phyloP scores from a whole-genome alignment of 2,113 vertebrate species.

The Gobio gobio region DNA sequence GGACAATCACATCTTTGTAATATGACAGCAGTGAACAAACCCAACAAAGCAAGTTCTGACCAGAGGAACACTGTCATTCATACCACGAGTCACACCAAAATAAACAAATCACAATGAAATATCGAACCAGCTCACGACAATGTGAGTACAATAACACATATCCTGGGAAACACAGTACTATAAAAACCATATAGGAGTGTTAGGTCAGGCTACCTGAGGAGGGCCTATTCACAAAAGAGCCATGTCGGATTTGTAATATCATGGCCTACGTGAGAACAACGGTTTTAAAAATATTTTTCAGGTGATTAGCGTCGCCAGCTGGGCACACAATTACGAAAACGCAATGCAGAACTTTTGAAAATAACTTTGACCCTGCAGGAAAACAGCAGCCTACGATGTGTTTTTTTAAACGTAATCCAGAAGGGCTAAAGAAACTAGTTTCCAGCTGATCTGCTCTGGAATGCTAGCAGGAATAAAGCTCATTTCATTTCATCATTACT shows the following conservation, averaged over 20 bases:
- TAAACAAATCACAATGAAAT: constrained; percentile 24
- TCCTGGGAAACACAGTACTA: constrained; percentile 54
- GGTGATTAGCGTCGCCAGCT: not conserved
- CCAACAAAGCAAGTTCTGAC: constrained; percentile 23
- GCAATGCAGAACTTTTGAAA: not conserved
- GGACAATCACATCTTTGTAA: constrained; percentile 38
- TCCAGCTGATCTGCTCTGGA: constrained; percentile 35
- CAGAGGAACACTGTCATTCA: constrained; percentile 34
- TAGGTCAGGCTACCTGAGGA: not conserved
- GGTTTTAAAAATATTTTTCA: constrained; percentile 8
- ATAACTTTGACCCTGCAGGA: not conserved
- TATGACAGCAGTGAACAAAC: constrained; percentile 18
- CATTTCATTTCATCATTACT: constrained; percentile 8
- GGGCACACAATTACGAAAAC: constrained; percentile 4
- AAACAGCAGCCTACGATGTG: not conserved
- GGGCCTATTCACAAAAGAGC: not conserved
- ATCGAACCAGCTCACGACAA: constrained; percentile 20
- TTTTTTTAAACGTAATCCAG: not conserved
- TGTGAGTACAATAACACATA: constrained; percentile 23
- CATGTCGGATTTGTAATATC: not conserved
- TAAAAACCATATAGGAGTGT: constrained; percentile 33
- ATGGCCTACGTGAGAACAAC: constrained; percentile 7
- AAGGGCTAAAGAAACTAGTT: constrained; percentile 20
- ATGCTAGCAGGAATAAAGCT: constrained; percentile 28
- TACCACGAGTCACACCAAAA: constrained; percentile 35